phyloP scores from a whole-genome alignment of 2,113 vertebrate species.

The Epinephelus cyanopodus region DNA sequence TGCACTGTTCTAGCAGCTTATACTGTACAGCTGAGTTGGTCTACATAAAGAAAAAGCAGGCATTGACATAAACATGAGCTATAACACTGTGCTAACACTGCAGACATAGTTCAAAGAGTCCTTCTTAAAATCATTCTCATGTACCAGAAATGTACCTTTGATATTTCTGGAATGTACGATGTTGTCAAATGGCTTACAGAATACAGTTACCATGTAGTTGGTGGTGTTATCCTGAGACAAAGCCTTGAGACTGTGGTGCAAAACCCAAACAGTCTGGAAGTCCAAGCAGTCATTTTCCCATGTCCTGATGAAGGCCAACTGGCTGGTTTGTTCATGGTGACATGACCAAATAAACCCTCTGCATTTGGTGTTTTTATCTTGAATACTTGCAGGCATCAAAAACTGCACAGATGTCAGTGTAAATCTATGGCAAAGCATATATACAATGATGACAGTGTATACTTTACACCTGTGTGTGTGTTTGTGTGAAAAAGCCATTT shows the following conservation, averaged over 20 bases:
- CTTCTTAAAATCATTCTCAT: not conserved
- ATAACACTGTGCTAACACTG: not conserved
- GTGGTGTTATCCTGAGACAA: slow-evolving; percentile 9
- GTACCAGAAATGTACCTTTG: not conserved
- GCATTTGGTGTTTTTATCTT: slow-evolving; percentile 10
- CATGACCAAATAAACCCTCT: slow-evolving; percentile 42
- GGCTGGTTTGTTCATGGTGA: slow-evolving; percentile 22
- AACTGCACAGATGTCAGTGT: slow-evolving; percentile 7
- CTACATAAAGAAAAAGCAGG: not conserved
- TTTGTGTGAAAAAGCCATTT: slow-evolving; percentile 31
- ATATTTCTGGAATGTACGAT: not conserved
- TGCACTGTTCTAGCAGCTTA: not conserved
- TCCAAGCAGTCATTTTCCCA: not conserved
- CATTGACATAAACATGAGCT: not conserved
- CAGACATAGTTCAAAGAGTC: not conserved
- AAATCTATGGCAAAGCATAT: slow-evolving; percentile 7
- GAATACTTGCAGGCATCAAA: slow-evolving; percentile 10
- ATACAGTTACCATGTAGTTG: not conserved
- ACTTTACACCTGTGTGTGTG: slow-evolving; percentile 39
- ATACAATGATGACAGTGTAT: slow-evolving; percentile 45
- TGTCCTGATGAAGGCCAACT: slow-evolving; percentile 12
- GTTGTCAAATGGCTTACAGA: not conserved
- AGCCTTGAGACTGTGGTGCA: slow-evolving; percentile 3
- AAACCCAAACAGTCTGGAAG: slow-evolving; percentile 28
- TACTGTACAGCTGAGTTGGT: not conserved